Base-by-base conservation (phyloP, 2,888 invertebrate species). In the Smittia aterrima region DNA sequence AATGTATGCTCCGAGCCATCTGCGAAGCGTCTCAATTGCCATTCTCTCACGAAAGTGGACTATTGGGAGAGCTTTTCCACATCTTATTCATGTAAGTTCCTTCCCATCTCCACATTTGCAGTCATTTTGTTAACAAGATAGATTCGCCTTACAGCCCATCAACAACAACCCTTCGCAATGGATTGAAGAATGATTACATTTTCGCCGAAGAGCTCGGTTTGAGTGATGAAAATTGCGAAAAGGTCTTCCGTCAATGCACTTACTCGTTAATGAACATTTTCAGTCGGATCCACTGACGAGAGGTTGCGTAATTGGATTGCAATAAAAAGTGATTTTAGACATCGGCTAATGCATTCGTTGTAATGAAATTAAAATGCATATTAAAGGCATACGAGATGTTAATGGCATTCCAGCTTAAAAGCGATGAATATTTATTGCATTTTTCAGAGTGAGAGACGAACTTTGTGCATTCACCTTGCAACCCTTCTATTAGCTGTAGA, bases 361-460 rank as follows among this genome's bases (percentile, higher is more conserved):
- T 62, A 62, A 62, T 62, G 22, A 62, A 62, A 62, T 62, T 62
- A 62, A 62, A 62, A 22, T 62, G 20, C 58, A 62, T 62, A 13
- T 22, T 62, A 62, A 22, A 66, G 22, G n/a, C 13, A 27, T 24
- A n/a, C 25, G 13, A 11, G 58, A n/a, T 18, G 18, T 66, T 66
- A 66, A 66, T 66, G 64, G 16, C 64, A 66, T 66, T 27, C 27
- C n/a, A 66, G 47, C 47, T 11, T 11, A 27, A 25, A n/a, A 27
- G n/a, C 3, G 13, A 27, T 66, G 64, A 18, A 66, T 27, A 66
- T 66, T 11, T 27, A 66, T 66, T 66, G 27, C 27, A 27, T 13
- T 13, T 22, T 20, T 2, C 58, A 58, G 18, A n/a, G n/a, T n/a
- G 58, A 4, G 22, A 11, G 58, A 3, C 1, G 18, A 58, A 6